Evolutionary conservation across 1,140 invertebrate species (phyloP), one percentile per base, ranked within the genome.

Genomic region (Ceratoteleas bidentatus): DNA sequence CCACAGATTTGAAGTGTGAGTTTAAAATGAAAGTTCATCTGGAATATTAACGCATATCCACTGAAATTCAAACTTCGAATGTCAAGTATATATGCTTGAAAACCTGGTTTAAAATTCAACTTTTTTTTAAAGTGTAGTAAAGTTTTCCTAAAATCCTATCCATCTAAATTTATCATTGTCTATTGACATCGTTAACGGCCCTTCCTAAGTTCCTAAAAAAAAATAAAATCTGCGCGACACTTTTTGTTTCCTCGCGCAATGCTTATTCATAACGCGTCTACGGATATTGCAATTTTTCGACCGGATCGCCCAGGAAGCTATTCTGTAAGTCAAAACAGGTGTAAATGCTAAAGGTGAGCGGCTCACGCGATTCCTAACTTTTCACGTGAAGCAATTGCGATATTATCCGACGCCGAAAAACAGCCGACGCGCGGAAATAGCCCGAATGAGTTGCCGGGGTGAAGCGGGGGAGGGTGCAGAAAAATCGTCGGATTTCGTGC

Each of bases 281-380:
- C 81, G 81, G 81, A 83, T 83, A 83, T 83, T 83, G 81, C 81
- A 76, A 83, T 78, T 83, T 83, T 83, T 60, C 75, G 64, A 75
- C 50, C 65, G 74, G 65, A 70, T 78, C 69, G 81, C 69, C 81
- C 72, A 74, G 81, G 81, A 83, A 83, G 61, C 75, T 74, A 83
- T 79, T 83, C 81, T 79, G 75, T 83, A 64, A 83, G 81, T 83
- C 75, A 83, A 83, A 83, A 74, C 66, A 79, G 81, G 57, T 43
- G 64, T 83, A 83, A 83, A 83, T 79, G 81, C 66, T 76, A 79
- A 80, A 83, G 81, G 81, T 79, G 76, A 68, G 76, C 66, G 76
- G 76, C 81, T 79, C 81, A 83, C 81, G 81, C 76, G 75, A 83
- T 83, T 76, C 36, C 56, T 74, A 84, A 80, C 81, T 80, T 84